Evolutionary conservation across 2,797 vertebrate species (phyloP), one percentile per base, ranked within the genome.

Genomic region (Cyclopterus lumpus): DNA sequence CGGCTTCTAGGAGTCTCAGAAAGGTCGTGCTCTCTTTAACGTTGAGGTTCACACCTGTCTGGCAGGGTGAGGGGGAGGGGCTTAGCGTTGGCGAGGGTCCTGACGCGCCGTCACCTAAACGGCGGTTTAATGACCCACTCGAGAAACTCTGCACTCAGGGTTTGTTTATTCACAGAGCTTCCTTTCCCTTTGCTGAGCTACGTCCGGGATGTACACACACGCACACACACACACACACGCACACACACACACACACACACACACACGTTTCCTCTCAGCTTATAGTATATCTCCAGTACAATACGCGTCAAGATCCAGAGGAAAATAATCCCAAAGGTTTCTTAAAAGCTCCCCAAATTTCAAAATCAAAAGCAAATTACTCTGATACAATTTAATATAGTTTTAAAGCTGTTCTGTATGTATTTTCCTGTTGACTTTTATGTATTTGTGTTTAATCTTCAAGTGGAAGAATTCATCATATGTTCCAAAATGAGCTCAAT

Each of bases 171-270:
- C 46, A 63, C 66, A 58, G 51, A 3, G 16, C 65, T 92, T 93
- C 90, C 90, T 92, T n/a, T 93, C 89, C 90, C 48, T 83, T 92
- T 93, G 90, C 92, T 91, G 75, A 77, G 30, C 62, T 70, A 34
- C 38, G 58, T 40, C 20, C 40, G 15, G 42, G 6, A 51, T 1
- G 0, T 14, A 22, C 32, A 10, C 53, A 28, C 15, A 59, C 6
- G 51, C 34, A 49, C 48, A 54, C 14, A 80, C 63, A 57, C 24
- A 44, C 14, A 67, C 24, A 54, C 36, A 28, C 44, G 44, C 71
- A 48, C 22, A 44, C 12, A 67, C 30, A 53, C 36, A 24, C 42
- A 44, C 71, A 22, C 12, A 71, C 24, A 54, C 28, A 24, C 44
- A 49, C 51, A 57, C 14, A 80, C 61, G 54, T 53, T 81, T 83